Evolutionary conservation across 2,888 invertebrate species (phyloP), one percentile per base, ranked within the genome.

Genomic region (Lycaena phlaeas): DNA sequence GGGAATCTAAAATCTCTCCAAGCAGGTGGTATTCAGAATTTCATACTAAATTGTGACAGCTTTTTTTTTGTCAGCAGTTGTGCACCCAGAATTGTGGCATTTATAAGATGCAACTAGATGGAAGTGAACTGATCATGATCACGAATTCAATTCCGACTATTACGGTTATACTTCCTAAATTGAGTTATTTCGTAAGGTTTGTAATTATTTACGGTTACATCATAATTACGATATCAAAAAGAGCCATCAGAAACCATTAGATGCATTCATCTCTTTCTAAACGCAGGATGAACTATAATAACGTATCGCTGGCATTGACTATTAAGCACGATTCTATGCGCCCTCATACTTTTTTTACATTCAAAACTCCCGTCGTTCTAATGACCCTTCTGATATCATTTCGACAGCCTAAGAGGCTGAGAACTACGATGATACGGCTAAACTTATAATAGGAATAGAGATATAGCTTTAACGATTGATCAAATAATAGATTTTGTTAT

Each of bases 301-400:
- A 40, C 48, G 49, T 52, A 54, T 51, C 58, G 61, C 61, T 56
- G 64, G 68, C 71, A 73, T 71, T 72, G 68, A 56, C 70, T 66
- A 82, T 84, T 84, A 82, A 75, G 75, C 84, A 84, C 81, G 84
- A 78, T 77, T 65, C 72, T 84, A 84, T 84, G 84, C 84, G 61
- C 56, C 58, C 73, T 57, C 76, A 75, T 77, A 76, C 69, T 70
- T 73, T 73, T 67, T 59, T 66, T 61, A 62, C 57, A 31, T 57
- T 55, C 45, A 50, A 44, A 56, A 53, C 57, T 52, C 52, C 36
- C 41, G 46, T 44, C 44, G 43, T 28, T 58, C 53, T 64, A 66
- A 66, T 57, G 60, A 64, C 54, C 57, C 57, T 56, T 55, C 60
- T 61, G 57, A 68, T 63, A 66, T 61, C 56, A 64, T 57, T 57